Evolutionary conservation across 2,888 invertebrate genomes (phyloP).

Genomic region (Slavum lentiscoides): DNA sequence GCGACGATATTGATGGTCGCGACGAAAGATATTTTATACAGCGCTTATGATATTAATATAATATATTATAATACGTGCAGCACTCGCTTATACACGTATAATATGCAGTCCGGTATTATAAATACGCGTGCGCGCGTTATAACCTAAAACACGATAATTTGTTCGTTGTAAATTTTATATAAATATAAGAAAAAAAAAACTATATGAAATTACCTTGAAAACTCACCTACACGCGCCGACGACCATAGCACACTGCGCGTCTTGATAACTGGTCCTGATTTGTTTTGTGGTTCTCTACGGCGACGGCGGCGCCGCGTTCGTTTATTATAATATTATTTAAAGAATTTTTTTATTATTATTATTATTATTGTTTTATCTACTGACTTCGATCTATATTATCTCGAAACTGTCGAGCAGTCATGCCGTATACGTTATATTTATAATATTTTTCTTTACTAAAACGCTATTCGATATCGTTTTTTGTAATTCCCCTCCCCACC

Average conservation of each 20-base stretch:
- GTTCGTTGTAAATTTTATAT: background rate
- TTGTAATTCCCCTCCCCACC: too few relatives aligned
- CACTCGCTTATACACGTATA: background rate
- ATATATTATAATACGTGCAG: too few relatives aligned
- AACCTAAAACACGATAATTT: conserved; percentile 30
- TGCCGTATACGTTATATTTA: too few relatives aligned
- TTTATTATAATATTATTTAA: background rate
- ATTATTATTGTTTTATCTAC: background rate
- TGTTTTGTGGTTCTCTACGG: background rate
- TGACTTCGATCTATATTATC: conserved; percentile 1
- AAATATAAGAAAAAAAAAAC: background rate
- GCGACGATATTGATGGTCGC: conserved; percentile 5
- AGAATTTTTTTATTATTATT: too few relatives aligned
- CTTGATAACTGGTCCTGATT: conserved; percentile 33
- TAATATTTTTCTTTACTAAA: too few relatives aligned
- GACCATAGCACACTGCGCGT: background rate
- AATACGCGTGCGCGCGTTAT: too few relatives aligned
- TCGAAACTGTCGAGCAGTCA: background rate
- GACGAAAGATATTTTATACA: conserved; percentile 19
- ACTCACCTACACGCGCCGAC: conserved; percentile 13
- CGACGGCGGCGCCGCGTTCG: background rate
- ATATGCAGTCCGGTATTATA: too few relatives aligned
- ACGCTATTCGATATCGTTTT: background rate
- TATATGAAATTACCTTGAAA: conserved; percentile 1
- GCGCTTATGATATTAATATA: too few relatives aligned